Evolutionary conservation across 1,140 invertebrate species (phyloP).

Genomic region (Macrosteles quadrilineatus): DNA sequence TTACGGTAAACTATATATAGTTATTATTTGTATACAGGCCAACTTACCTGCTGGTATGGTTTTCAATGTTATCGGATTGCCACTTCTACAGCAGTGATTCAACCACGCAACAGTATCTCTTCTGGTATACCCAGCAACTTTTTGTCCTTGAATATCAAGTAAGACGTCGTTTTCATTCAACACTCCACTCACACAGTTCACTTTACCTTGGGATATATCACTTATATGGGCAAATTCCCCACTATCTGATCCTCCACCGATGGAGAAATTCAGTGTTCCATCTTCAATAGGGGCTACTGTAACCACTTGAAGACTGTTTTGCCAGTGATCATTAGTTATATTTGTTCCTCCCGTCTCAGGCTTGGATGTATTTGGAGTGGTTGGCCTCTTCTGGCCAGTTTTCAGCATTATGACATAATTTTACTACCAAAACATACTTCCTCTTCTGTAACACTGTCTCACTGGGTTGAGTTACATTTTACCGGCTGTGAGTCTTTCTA

Average conservation of each 20-base stretch:
- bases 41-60: constrained; percentile 57
- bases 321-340: constrained; percentile 38
- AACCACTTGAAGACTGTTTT: constrained; percentile 40
- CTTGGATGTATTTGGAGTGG: constrained; percentile 38
- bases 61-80: constrained; percentile 58
- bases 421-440: constrained; percentile 30
- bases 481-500: too few species aligned
- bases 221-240: constrained; percentile 60
- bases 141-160: constrained; percentile 64
- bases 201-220: constrained; percentile 47
- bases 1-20: too few species aligned
- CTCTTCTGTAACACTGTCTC: constrained; percentile 8
- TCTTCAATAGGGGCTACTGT: constrained; percentile 39
- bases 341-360: constrained; percentile 20
- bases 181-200: constrained; percentile 49
- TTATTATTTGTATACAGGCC: too few species aligned
- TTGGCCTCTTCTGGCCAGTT: constrained; percentile 47
- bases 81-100: constrained; percentile 60
- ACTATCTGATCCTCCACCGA: constrained; percentile 59
- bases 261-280: constrained; percentile 42
- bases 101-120: constrained; percentile 60
- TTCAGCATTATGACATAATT: constrained; percentile 48
- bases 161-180: constrained; percentile 57
- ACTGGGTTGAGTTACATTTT: neutral
- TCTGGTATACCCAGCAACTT: constrained; percentile 64